These are phyloP conservation scores for Prosapia bicincta DNA, from an alignment of 2,888 invertebrate genomes.

Conservation along the genomic window DNA sequence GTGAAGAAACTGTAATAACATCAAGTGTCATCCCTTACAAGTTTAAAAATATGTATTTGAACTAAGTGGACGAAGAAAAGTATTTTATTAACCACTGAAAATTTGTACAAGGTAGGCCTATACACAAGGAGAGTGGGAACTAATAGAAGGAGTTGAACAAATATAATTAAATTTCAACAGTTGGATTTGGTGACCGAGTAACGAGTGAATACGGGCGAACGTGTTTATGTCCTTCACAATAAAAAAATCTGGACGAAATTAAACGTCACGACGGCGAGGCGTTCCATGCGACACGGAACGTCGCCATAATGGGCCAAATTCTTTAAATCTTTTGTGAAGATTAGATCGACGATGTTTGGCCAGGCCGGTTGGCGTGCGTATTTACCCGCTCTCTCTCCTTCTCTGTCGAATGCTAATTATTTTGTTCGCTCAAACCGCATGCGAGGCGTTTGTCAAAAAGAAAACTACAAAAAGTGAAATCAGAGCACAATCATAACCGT, in stretches of 20 bases:
- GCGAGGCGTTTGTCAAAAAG: constrained; percentile 22
- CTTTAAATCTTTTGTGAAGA: background rate
- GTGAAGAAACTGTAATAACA: no score
- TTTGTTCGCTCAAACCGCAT: constrained; percentile 20
- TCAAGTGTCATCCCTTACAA: no score
- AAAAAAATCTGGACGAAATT: background rate
- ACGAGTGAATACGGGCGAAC: no score
- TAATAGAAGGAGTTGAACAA: no score
- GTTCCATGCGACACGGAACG: background rate
- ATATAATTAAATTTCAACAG: no score
- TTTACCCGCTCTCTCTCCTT: background rate
- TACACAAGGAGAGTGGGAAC: no score
- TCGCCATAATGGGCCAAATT: background rate
- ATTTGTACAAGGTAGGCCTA: no score
- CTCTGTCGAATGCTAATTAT: constrained; percentile 28
- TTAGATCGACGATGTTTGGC: background rate
- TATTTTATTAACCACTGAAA: no score
- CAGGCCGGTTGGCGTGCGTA: background rate
- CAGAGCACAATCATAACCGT: constrained; percentile 6
- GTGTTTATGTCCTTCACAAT: background rate
- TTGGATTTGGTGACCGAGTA: no score
- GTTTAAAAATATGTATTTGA: no score
- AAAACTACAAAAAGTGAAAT: constrained; percentile 18
- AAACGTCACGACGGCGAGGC: background rate
- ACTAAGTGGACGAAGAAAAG: no score